Conservation (phyloP, 1,140 invertebrate genomes). For the Rhagoletis zephyria region DNA sequence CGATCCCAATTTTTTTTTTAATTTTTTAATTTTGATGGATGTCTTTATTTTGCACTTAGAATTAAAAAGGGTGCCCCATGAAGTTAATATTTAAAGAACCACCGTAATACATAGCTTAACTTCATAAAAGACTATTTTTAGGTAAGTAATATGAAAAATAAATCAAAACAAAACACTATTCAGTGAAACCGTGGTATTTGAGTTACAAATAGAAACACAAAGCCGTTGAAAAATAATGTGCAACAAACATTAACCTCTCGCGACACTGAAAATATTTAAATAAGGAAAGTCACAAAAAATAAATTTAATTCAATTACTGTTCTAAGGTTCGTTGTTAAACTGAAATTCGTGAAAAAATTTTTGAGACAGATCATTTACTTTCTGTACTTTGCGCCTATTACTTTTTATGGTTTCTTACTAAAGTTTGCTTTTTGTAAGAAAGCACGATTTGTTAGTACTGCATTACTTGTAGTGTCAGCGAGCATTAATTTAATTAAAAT, state of each 20-base stretch:
- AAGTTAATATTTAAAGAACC: no score
- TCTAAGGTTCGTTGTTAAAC: neutral
- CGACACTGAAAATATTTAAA: neutral
- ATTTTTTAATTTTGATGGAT: no score
- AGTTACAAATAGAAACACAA: no score
- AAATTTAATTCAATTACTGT: neutral
- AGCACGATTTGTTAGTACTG: neutral
- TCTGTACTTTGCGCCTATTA: neutral
- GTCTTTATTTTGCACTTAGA: no score
- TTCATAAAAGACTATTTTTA: no score
- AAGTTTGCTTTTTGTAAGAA: neutral
- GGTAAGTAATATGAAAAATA: no score
- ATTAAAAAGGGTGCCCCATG: no score
- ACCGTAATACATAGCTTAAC: no score
- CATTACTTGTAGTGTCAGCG: neutral
- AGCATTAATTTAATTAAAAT: neutral
- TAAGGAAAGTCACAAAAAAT: neutral
- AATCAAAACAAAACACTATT: no score
- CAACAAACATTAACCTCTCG: neutral
- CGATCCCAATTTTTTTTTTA: no score
- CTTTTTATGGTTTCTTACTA: slow-evolving; percentile 3
- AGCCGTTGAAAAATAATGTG: no score
- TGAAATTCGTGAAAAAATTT: neutral
- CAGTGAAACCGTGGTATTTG: no score
- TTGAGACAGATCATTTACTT: neutral